These are phyloP conservation scores for Drosophila arawakana DNA, from an alignment of 1,140 invertebrate genomes.

Conservation along the genomic window DNA sequence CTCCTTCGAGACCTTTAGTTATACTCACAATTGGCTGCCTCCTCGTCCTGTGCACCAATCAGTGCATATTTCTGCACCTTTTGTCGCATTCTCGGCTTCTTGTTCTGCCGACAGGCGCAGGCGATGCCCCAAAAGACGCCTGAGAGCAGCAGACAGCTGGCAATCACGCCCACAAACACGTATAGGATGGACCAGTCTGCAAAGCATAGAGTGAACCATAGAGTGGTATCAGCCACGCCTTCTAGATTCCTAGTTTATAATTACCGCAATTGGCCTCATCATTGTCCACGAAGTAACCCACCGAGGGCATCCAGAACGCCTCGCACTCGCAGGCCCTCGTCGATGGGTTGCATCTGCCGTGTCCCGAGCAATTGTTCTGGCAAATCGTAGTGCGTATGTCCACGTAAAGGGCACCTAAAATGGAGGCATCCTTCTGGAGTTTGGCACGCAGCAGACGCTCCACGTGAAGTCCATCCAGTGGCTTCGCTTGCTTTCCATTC, in stretches of 20 bases:
- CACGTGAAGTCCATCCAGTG: conserved; percentile 86
- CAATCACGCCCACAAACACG: conserved; percentile 91
- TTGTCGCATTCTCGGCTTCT: conserved; percentile 84
- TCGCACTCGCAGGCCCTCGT: conserved; percentile 95
- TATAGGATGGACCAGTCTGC: conserved; percentile 95
- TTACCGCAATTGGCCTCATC: conserved; percentile 86
- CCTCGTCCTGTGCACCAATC: conserved; percentile 87
- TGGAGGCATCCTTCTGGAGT: conserved; percentile 88
- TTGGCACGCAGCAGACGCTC: conserved; percentile 88
- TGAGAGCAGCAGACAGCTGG: conserved; percentile 87
- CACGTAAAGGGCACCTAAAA: conserved; percentile 90
- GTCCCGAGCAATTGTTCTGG: conserved; percentile 96
- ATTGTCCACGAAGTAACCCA: conserved; percentile 85
- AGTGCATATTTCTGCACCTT: conserved; percentile 87
- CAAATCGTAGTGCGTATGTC: conserved; percentile 93
- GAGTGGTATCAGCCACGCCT: too few species aligned
- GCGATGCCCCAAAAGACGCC: conserved; percentile 89
- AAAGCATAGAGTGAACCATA: too few species aligned
- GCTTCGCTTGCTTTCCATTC: conserved; percentile 76
- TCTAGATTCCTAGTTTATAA: neutral
- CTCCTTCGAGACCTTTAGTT: too few species aligned
- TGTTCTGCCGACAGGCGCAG: conserved; percentile 88
- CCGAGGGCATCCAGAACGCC: conserved; percentile 97
- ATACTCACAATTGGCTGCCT: conserved; percentile 85
- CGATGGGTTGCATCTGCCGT: conserved; percentile 94